These are phyloP conservation scores for Drosophila leontia DNA, from an alignment of 1,140 invertebrate species.

Conservation along the genomic window DNA sequence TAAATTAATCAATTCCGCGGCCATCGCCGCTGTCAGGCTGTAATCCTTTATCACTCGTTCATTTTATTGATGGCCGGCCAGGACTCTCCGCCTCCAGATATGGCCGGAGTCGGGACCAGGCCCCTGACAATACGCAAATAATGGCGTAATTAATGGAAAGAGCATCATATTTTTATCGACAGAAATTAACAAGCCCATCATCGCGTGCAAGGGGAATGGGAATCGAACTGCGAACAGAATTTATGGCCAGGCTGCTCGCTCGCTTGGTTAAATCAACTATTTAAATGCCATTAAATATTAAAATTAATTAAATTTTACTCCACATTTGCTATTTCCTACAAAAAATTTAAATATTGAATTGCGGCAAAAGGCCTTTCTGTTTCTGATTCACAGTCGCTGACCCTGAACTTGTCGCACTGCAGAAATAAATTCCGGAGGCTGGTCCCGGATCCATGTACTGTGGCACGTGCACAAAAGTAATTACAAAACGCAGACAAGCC, in stretches of 20 bases:
- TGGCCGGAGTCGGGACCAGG: neutral
- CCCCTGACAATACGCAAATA: constrained; percentile 73
- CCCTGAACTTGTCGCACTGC: constrained; percentile 62
- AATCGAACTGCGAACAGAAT: neutral
- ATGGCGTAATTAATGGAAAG: constrained; percentile 74
- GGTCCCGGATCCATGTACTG: constrained; percentile 23
- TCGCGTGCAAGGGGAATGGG: neutral
- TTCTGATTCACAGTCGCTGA: constrained; percentile 43
- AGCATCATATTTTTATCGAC: constrained; percentile 61
- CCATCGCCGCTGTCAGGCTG: constrained; percentile 30
- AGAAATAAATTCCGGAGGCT: constrained; percentile 42
- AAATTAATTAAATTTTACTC: constrained; percentile 64
- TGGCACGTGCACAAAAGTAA: constrained; percentile 73
- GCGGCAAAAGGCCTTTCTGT: neutral
- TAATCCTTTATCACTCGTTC: constrained; percentile 76
- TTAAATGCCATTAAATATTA: constrained; percentile 61
- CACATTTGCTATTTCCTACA: constrained; percentile 4
- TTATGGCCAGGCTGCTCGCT: constrained; percentile 33
- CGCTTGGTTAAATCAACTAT: constrained; percentile 59
- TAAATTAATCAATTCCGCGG: constrained; percentile 76
- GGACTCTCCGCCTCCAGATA: constrained; percentile 24
- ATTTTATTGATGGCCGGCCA: constrained; percentile 67
- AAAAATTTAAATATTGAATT: constrained; percentile 40
- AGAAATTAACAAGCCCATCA: constrained; percentile 67
- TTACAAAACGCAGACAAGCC: constrained; percentile 66